Evolutionary conservation across 2,113 vertebrate genomes (phyloP).

Genomic region (Edolisoma coerulescens): DNA sequence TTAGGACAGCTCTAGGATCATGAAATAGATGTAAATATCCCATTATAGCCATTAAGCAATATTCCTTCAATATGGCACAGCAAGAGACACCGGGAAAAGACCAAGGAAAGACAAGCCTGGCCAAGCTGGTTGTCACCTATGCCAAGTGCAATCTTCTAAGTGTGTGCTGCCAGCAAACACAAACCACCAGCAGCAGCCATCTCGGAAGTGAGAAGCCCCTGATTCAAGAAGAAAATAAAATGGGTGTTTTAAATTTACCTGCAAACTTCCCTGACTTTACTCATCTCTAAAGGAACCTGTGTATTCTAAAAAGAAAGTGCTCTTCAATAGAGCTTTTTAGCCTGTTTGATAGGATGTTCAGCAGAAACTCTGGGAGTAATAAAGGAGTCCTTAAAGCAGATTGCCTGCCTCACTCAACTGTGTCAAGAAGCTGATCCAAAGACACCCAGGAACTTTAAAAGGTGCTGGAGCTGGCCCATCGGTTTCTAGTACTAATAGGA

Average conservation of each 20-base stretch:
- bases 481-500: neutral
- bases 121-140: neutral
- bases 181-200: neutral
- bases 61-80: neutral
- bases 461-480: neutral
- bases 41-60: neutral
- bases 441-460: neutral
- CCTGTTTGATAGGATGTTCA: neutral
- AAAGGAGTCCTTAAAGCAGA: neutral
- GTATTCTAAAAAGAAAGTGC: neutral
- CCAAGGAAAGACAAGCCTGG: neutral
- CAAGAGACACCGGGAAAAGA: neutral
- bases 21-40: neutral
- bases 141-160: neutral
- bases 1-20: neutral
- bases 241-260: neutral
- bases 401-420: neutral
- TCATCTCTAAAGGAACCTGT: accelerated
- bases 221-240: neutral
- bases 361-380: neutral
- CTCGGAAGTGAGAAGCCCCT: neutral
- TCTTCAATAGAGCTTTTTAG: neutral
- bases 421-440: neutral
- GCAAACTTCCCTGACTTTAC: neutral
- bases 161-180: neutral